Evolutionary conservation across 2,797 vertebrate species (phyloP).

Genomic region (Yasuhikotakia modesta): DNA sequence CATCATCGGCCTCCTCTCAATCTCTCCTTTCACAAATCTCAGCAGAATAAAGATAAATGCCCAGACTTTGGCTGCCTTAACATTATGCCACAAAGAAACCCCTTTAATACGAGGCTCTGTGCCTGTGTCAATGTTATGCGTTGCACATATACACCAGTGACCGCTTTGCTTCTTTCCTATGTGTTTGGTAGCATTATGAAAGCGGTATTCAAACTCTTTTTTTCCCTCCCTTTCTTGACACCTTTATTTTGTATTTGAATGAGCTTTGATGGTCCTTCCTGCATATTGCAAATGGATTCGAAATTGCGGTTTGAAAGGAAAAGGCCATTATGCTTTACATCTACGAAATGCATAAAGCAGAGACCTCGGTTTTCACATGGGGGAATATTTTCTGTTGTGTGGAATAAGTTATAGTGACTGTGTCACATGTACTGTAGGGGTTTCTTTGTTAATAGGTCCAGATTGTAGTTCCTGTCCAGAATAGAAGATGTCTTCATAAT

Average conservation of each 20-base stretch:
- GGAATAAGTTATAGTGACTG: conserved; percentile 49
- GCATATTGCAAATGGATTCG: conserved; percentile 33
- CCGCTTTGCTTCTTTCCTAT: not conserved
- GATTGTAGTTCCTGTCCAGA: conserved; percentile 54
- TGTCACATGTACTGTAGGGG: conserved; percentile 47
- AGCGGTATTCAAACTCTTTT: not conserved
- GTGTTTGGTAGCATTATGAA: conserved; percentile 28
- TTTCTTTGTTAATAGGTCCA: conserved; percentile 63
- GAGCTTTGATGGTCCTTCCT: not conserved
- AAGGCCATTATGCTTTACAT: conserved; percentile 51
- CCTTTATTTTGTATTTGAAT: conserved; percentile 6
- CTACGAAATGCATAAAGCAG: conserved; percentile 26
- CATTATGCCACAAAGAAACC: conserved; percentile 53
- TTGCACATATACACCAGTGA: not conserved
- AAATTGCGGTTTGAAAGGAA: conserved; percentile 46
- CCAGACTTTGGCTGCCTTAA: conserved; percentile 57
- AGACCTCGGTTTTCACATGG: conserved; percentile 37
- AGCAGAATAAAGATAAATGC: conserved; percentile 79
- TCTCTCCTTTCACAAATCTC: conserved; percentile 77
- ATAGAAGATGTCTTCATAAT: conserved; percentile 64
- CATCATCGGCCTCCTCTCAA: conserved; percentile 80
- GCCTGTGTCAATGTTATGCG: conserved; percentile 46
- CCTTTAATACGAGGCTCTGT: conserved; percentile 61
- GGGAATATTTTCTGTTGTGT: conserved; percentile 43
- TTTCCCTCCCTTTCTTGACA: not conserved